Evolutionary conservation across 92 coral and sea anemone genomes (phyloP).

Genomic region (Nematostella vectensis): DNA sequence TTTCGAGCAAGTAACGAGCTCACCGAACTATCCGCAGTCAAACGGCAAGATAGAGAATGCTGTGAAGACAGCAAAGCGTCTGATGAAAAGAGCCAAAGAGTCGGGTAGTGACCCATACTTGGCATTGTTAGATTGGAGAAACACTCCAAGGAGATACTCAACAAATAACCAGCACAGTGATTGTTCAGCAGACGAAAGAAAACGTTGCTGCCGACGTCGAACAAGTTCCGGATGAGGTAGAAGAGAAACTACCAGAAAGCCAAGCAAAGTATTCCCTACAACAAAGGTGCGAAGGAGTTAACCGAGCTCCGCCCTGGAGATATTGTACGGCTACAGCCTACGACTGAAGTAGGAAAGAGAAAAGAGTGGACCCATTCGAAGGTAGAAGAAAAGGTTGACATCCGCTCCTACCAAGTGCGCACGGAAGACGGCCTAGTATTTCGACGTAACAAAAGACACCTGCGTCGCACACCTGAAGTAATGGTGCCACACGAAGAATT

Average conservation of each 20-base stretch:
- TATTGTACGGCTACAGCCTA: background rate
- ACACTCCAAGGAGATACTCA: constrained; percentile 37
- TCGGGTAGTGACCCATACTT: constrained; percentile 39
- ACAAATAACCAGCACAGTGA: constrained; percentile 36
- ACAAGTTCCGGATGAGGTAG: background rate
- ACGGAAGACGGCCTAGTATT: constrained; percentile 2
- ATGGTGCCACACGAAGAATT: background rate
- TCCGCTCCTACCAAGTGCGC: constrained; percentile 26
- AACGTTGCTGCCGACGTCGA: background rate
- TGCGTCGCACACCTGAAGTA: constrained; percentile 2
- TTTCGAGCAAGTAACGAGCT: constrained; percentile 47
- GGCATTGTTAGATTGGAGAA: constrained; percentile 44
- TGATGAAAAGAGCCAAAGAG: constrained; percentile 25
- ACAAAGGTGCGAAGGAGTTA: background rate
- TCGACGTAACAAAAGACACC: background rate
- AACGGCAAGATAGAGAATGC: constrained; percentile 48
- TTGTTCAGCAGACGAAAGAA: background rate
- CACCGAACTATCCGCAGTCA: constrained; percentile 48
- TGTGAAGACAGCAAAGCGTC: constrained; percentile 34
- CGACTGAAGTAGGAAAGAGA: background rate
- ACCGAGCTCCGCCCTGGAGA: background rate
- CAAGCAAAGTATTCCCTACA: background rate
- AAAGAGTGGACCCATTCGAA: constrained; percentile 11
- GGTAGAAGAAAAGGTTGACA: constrained; percentile 25
- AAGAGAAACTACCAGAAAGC: background rate